A percentile compares a stretch with the other conserved stretches of the same genome.
These are phyloP conservation scores for Rhabditoides inermis DNA, from an alignment of 2,888 invertebrate genomes.

Conservation along the genomic window DNA sequence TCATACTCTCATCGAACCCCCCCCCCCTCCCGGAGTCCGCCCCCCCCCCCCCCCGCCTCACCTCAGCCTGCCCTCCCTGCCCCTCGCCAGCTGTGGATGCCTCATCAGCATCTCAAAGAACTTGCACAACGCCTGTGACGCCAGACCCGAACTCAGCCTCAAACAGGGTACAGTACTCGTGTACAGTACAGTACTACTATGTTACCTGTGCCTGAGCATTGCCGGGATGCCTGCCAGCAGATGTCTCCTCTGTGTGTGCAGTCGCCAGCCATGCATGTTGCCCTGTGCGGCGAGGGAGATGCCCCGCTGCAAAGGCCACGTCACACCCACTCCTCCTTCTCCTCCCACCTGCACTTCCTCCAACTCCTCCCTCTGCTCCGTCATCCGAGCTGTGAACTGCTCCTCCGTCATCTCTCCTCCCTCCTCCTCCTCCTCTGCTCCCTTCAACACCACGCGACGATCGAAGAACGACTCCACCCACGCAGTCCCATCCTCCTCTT, in stretches of 20 bases:
- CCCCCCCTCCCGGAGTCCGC: no score
- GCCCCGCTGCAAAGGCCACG: background rate
- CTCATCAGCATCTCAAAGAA: constrained; percentile 67
- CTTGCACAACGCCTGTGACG: constrained; percentile 75
- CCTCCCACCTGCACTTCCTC: background rate
- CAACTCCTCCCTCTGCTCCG: background rate
- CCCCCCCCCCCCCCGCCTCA: no score
- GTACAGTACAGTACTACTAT: no score
- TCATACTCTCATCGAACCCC: no score
- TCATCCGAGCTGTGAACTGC: background rate
- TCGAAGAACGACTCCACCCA: no score
- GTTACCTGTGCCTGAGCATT: background rate
- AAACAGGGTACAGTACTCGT: no score
- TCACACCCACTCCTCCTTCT: background rate
- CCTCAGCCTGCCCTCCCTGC: background rate
- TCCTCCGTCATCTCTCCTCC: background rate
- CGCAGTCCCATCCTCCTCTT: no score
- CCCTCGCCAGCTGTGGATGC: constrained; percentile 42
- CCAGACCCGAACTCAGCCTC: background rate
- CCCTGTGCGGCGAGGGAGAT: no score
- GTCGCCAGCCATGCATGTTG: constrained; percentile 5
- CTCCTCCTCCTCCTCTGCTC: background rate
- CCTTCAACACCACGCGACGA: no score
- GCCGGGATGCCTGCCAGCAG: constrained; percentile 1
- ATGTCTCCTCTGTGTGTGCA: constrained; percentile 5